A percentile compares a stretch with the other conserved stretches of the same genome.
Conservation (phyloP, 2,113 vertebrate species). For the Odocoileus hemionus region DNA sequence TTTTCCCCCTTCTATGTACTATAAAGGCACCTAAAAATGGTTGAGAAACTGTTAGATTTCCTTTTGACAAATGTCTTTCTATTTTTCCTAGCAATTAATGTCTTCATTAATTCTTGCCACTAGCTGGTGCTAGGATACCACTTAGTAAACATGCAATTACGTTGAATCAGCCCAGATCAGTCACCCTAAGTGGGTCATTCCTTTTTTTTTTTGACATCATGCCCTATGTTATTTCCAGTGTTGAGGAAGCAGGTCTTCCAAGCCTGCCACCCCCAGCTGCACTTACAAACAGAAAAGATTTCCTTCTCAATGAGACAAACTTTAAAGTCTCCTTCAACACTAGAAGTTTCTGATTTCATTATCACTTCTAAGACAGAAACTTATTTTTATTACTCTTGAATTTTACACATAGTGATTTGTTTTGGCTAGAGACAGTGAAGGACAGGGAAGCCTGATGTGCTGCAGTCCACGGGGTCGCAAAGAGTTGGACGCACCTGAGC, state of each 20-base stretch:
- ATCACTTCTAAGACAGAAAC: background rate
- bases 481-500: background rate
- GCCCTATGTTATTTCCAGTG: background rate
- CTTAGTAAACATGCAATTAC: background rate
- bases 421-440: background rate
- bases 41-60: conserved; percentile 3
- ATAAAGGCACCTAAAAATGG: background rate
- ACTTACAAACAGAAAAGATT: background rate
- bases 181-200: background rate
- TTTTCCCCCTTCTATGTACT: background rate
- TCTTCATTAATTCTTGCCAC: conserved; percentile 69
- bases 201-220: background rate
- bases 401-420: background rate
- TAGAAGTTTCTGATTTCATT: background rate
- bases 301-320: background rate
- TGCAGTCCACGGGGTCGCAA: background rate
- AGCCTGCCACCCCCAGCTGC: too few relatives aligned
- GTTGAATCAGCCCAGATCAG: accelerated
- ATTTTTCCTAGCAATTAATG: background rate
- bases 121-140: conserved; percentile 79
- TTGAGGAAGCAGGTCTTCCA: background rate
- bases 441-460: background rate
- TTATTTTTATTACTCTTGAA: background rate
- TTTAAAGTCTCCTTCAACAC: background rate
- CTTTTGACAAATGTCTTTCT: background rate